These are phyloP conservation scores for Alosa sapidissima DNA, from an alignment of 2,797 vertebrate genomes.

Conservation along the genomic window DNA sequence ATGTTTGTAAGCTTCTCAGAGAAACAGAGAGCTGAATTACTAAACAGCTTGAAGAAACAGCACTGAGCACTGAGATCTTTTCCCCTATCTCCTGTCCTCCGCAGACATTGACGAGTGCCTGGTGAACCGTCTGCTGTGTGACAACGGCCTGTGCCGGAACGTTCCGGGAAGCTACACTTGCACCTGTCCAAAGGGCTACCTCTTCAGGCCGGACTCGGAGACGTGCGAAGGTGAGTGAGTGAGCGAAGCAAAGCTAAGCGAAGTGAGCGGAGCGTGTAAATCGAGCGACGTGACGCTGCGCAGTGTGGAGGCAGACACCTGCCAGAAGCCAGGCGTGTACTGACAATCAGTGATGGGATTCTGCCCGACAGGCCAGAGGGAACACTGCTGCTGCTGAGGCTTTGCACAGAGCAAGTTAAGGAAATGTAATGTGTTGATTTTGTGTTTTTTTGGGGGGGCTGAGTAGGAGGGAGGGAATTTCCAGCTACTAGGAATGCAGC, in stretches of 20 bases:
- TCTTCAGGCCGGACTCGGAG: conserved; percentile 80
- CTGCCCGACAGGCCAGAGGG: neutral
- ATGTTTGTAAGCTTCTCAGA: no score
- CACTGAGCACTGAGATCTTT: neutral
- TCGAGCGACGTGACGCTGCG: neutral
- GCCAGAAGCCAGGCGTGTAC: neutral
- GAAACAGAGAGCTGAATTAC: no score
- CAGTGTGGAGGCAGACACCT: neutral
- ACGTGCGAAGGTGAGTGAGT: conserved; percentile 79
- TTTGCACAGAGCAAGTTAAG: neutral
- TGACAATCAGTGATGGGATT: neutral
- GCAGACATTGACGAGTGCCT: conserved; percentile 84
- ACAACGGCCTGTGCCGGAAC: conserved; percentile 83
- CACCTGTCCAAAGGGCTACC: conserved; percentile 80
- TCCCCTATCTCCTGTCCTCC: neutral
- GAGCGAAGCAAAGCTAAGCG: no score
- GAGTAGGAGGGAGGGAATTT: neutral
- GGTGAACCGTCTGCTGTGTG: conserved; percentile 81
- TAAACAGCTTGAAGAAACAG: no score
- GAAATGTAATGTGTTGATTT: neutral
- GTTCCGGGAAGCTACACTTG: conserved; percentile 85
- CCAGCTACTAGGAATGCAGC: neutral
- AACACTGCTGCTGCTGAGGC: neutral
- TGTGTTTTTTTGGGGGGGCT: neutral
- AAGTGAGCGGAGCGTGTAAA: neutral